Percentiles rank a stretch among this genome's conserved stretches.
Conservation (phyloP, 2,888 invertebrate genomes). For the Melipona beecheii region DNA sequence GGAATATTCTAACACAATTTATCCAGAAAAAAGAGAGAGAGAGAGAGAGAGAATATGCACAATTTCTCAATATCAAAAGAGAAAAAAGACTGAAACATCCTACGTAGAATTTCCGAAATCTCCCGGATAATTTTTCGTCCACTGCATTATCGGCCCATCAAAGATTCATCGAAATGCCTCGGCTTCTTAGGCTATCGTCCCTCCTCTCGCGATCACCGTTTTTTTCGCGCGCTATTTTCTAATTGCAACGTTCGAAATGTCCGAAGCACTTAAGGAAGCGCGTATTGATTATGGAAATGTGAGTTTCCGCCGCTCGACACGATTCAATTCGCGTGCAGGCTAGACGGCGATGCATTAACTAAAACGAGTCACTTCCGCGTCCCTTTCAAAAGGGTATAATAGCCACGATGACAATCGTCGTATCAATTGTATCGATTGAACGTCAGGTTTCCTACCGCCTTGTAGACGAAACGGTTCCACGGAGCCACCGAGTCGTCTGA, state of each 20-base stretch:
- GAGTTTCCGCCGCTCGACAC: slow-evolving; percentile 40
- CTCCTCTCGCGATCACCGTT: not conserved
- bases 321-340: slow-evolving; percentile 24
- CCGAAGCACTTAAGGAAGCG: slow-evolving; percentile 22
- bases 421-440: slow-evolving; percentile 58
- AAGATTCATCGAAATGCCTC: not conserved
- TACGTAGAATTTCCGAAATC: not conserved
- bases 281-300: slow-evolving; percentile 66
- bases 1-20: not conserved
- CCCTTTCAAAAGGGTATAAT: slow-evolving; percentile 40
- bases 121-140: not conserved
- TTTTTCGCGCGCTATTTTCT: not conserved
- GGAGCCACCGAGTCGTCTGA: slow-evolving; percentile 15
- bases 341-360: slow-evolving; percentile 56
- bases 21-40: rapidly evolving
- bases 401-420: slow-evolving; percentile 50
- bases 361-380: slow-evolving; percentile 52
- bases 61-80: not conserved
- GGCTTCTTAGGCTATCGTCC: not conserved
- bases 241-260: slow-evolving; percentile 5
- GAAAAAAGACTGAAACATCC: too few relatives aligned
- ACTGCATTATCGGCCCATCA: slow-evolving; percentile 18
- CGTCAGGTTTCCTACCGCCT: slow-evolving; percentile 5
- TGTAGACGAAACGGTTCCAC: slow-evolving; percentile 35
- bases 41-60: not conserved